These are phyloP conservation scores for Amblyraja radiata DNA, from an alignment of 2,797 vertebrate genomes.

Conservation along the genomic window DNA sequence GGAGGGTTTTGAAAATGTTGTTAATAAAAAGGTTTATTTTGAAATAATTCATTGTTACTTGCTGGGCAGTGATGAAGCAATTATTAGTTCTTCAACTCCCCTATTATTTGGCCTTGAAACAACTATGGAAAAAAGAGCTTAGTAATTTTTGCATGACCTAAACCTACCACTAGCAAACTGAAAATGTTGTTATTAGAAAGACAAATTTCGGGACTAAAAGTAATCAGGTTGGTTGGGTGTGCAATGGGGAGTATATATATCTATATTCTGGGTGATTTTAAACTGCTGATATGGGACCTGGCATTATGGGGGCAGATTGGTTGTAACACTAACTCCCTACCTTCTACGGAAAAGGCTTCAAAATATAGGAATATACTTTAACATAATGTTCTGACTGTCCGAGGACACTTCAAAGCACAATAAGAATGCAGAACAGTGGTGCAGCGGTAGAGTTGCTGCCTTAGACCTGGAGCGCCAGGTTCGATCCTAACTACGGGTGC, in stretches of 20 bases:
- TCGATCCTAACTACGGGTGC: too few relatives aligned
- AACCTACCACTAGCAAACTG: background rate
- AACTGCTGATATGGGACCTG: background rate
- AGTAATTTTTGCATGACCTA: background rate
- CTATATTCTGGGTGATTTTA: too few relatives aligned
- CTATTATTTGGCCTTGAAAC: too few relatives aligned
- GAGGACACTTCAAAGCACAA: too few relatives aligned
- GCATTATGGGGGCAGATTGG: background rate
- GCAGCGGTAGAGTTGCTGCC: too few relatives aligned
- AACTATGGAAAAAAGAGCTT: background rate
- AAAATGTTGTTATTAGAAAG: background rate
- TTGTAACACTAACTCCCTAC: too few relatives aligned
- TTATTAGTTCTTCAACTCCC: background rate
- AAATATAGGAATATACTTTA: background rate
- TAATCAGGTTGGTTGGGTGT: background rate
- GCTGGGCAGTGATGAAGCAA: background rate
- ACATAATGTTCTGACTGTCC: background rate
- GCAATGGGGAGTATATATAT: background rate
- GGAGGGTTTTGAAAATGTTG: background rate
- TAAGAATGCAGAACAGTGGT: background rate
- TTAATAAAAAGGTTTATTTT: background rate
- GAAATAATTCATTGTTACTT: constrained; percentile 1
- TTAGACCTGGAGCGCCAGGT: too few relatives aligned
- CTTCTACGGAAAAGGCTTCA: background rate
- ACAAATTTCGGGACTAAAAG: background rate